Evolutionary conservation across 2,797 vertebrate genomes (phyloP), one percentile per base, ranked within the genome.

Genomic region (Enteromius argenteus): DNA sequence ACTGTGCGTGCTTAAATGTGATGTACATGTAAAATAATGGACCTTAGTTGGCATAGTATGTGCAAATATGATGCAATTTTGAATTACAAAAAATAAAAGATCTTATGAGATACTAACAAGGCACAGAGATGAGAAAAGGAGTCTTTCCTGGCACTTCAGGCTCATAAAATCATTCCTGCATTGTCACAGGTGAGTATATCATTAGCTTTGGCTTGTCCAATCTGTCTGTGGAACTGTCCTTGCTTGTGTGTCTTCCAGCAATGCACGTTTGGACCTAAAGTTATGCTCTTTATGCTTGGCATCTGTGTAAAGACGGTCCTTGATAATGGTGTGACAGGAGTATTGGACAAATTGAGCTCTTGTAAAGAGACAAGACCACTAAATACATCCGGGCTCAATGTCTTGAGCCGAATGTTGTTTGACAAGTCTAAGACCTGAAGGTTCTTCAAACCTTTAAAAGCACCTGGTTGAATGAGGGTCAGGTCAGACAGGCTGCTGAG

Each of bases 351-450:
- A 84, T 97, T 96, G 86, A 99, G 95, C 90, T 99, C 98, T 79
- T 97, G 98, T 77, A 99, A 90, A 21, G 97, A 96, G 58, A 86
- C 91, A 64, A 99, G 92, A 73, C 96, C 97, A 0, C 90, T 94
- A 73, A 98, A 96, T 0, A 96, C 94, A 8, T 95, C 94, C 0
- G 95, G 91, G 44, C 88, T 92, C 32, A 97, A 89, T 14, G 90
- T 93, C 73, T 92, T 94, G 17, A 99, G 91, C 14, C 91, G 91
- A 2, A 90, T 93, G 89, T 98, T 98, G 90, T 93, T 94, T 0
- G 97, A 99, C 21, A 99, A 94, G 90, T 99, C 97, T 74, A 99
- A 91, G 46, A 97, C 96, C 83, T 98, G 98, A 27, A 99, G 95
- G 89, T 94, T 94, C 14, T 90, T 90, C 1, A 99, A 94, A 44